Evolutionary conservation across 2,888 invertebrate species (phyloP), one percentile per base, ranked within the genome.

Genomic region (Apamea epomidion): DNA sequence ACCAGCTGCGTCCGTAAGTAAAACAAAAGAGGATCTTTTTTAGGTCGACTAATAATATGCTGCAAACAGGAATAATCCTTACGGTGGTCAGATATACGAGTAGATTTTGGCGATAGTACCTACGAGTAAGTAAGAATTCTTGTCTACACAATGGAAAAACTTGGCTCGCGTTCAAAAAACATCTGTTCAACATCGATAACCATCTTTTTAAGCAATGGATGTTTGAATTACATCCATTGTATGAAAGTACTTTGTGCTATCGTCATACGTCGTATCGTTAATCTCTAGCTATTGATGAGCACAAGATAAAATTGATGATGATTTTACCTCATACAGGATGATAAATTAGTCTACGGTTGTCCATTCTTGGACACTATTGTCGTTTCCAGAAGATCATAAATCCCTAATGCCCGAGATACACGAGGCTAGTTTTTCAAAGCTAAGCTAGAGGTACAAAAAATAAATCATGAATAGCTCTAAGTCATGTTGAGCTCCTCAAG

Each of bases 241-340:
- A 25, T n/a, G 25, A 83, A 1, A 58, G 16, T 6, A 81, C 32
- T 67, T 60, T 37, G 18, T 81, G 37, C n/a, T 42, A 0, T 29
- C 81, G 37, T 67, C 65, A 74, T 48, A 18, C 29, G 6, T 25
- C 7, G 14, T 16, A 14, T 78, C 60, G 45, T 83, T 83, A 78
- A 83, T 83, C 65, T 70, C n/a, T 0, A 29, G 32, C 60, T 71
- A 54, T 83, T 68, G 78, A 83, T 83, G 73, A 81, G 16, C 51
- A 64, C n/a, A 51, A 42, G 32, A 77, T 60, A 42, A 83, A 71
- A 81, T 83, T 67, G 14, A 71, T 79, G 76, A 62, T 65, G 45
- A 64, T 80, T 37, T 58, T 18, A 42, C 25, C 54, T 67, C 54
- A 51, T 5, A 21, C 5, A 25, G 12, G 6, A 81, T 77, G 67